Evolutionary conservation across 2,888 invertebrate species (phyloP).

Genomic region (Watsonalla binaria): DNA sequence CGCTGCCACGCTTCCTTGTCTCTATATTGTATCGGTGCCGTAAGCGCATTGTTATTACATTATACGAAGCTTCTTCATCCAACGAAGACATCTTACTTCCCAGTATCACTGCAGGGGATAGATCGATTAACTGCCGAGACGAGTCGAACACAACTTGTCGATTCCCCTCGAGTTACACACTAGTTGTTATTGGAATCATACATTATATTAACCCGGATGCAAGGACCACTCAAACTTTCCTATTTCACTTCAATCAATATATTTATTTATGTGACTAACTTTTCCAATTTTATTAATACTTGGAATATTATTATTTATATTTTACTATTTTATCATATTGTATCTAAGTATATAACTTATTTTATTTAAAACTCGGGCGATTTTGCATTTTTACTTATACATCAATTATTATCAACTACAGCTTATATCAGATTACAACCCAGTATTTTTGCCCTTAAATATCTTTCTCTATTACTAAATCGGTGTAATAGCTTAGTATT

Average conservation of each 20-base stretch:
- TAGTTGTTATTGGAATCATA: slow-evolving; percentile 12
- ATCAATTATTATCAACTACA: slow-evolving; percentile 44
- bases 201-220: slow-evolving; percentile 66
- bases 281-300: slow-evolving; percentile 15
- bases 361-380: slow-evolving; percentile 41
- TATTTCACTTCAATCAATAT: slow-evolving; percentile 54
- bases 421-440: slow-evolving; percentile 54
- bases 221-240: slow-evolving; percentile 90
- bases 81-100: slow-evolving; percentile 30
- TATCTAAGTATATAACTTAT: slow-evolving; percentile 32
- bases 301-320: slow-evolving; percentile 10
- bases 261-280: slow-evolving; percentile 38
- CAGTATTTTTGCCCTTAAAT: slow-evolving; percentile 53
- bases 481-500: slow-evolving; percentile 70
- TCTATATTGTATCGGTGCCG: slow-evolving; percentile 64
- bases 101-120: slow-evolving; percentile 13
- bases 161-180: slow-evolving; percentile 13
- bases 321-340: slow-evolving; percentile 35
- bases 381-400: slow-evolving; percentile 45
- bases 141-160: slow-evolving; percentile 11
- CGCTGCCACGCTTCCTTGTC: slow-evolving; percentile 58
- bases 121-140: slow-evolving; percentile 3
- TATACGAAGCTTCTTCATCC: slow-evolving; percentile 53
- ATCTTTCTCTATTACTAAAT: slow-evolving; percentile 62
- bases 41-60: slow-evolving; percentile 50